A percentile compares a stretch with the other conserved stretches of the same genome.
These are phyloP conservation scores for Anthrax anthrax DNA, from an alignment of 2,888 invertebrate species.

Conservation along the genomic window DNA sequence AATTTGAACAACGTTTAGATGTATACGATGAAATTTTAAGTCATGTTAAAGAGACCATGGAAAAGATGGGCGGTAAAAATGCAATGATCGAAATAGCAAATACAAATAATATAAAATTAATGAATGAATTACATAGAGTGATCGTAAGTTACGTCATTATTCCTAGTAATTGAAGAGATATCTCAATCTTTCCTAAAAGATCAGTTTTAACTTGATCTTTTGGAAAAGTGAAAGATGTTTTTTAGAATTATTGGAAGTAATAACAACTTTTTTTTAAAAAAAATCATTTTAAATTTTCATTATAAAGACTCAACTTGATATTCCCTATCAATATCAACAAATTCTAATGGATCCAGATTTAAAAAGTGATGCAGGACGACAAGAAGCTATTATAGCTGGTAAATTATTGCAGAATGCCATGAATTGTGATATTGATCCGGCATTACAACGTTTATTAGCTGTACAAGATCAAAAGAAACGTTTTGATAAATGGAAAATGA, in stretches of 20 bases:
- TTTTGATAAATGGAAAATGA: conserved; percentile 60
- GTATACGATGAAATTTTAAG: conserved; percentile 68
- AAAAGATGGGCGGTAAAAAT: conserved; percentile 83
- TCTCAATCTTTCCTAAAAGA: no score
- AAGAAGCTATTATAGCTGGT: conserved; percentile 53
- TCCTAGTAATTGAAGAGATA: no score
- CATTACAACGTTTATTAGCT: conserved; percentile 51
- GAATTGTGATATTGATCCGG: conserved; percentile 49
- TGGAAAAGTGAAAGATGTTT: no score
- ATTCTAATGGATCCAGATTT: conserved; percentile 61
- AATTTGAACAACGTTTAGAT: conserved; percentile 57
- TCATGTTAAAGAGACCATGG: conserved; percentile 76
- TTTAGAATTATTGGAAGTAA: no score
- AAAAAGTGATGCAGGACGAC: conserved; percentile 44
- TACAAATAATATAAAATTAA: conserved; percentile 65
- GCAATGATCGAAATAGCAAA: conserved; percentile 73
- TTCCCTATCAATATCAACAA: conserved; percentile 49
- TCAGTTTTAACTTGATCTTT: no score
- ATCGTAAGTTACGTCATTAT: conserved; percentile 61
- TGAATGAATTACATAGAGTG: conserved; percentile 63
- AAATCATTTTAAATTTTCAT: conserved; percentile 6
- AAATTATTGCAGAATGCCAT: conserved; percentile 60
- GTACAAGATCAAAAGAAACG: conserved; percentile 68
- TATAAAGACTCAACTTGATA: conserved; percentile 49
- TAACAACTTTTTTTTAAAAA: neutral